Percentiles rank a stretch among this genome's conserved stretches.
Conservation (phyloP, 1,140 invertebrate genomes). For the Aleiodes sp. region DNA sequence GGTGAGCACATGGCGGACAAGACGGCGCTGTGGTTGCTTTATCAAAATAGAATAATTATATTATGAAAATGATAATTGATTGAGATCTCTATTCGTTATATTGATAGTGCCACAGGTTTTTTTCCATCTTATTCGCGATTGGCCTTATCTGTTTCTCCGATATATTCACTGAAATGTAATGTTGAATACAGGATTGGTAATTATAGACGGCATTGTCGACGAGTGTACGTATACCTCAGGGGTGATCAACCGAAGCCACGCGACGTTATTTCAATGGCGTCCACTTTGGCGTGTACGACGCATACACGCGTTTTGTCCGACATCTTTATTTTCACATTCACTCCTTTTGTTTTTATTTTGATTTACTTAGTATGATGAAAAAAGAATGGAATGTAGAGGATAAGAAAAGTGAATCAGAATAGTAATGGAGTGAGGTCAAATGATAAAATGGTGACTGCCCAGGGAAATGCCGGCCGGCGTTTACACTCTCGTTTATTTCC, state of each 20-base stretch:
- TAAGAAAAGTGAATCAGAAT: slow-evolving; percentile 6
- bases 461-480: slow-evolving; percentile 55
- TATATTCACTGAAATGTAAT: neutral
- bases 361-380: neutral
- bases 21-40: slow-evolving; percentile 18
- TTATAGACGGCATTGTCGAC: slow-evolving; percentile 52
- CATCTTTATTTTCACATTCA: slow-evolving; percentile 13
- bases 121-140: neutral
- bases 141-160: neutral
- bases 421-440: neutral
- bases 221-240: slow-evolving; percentile 36
- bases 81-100: neutral
- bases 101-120: neutral
- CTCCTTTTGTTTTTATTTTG: slow-evolving; percentile 12
- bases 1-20: slow-evolving; percentile 3
- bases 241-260: slow-evolving; percentile 50
- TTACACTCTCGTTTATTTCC: slow-evolving; percentile 23
- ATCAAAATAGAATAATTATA: slow-evolving; percentile 4
- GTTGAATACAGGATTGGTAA: slow-evolving; percentile 44
- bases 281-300: slow-evolving; percentile 17
- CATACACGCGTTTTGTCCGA: slow-evolving; percentile 13
- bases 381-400: neutral
- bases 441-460: slow-evolving; percentile 33
- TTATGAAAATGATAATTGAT: neutral
- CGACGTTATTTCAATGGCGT: slow-evolving; percentile 21